Evolutionary conservation across 2,113 vertebrate genomes (phyloP).

Genomic region (Sigmodon hispidus): DNA sequence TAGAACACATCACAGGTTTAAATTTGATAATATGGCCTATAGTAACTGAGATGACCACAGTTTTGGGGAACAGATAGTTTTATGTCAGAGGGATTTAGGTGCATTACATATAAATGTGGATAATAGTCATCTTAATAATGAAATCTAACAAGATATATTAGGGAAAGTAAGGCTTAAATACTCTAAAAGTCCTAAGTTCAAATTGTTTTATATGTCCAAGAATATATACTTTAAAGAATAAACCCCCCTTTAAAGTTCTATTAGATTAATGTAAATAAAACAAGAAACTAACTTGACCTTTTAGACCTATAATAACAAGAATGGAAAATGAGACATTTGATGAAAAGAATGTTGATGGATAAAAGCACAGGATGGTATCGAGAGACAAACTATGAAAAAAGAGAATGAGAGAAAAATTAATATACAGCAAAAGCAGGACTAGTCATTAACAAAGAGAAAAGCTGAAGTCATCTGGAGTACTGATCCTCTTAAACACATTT

Average conservation of each 20-base stretch:
- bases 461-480: conserved; percentile 22
- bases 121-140: not conserved
- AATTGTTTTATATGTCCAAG: not conserved
- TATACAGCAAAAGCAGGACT: not conserved
- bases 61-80: not conserved
- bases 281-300: conserved; percentile 28
- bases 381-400: not conserved
- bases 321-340: not conserved
- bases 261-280: conserved; percentile 27
- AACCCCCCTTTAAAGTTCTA: not conserved
- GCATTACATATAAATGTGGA: not conserved
- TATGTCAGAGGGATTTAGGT: not conserved
- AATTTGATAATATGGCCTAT: conserved; percentile 14
- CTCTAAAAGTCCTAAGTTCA: conserved; percentile 4
- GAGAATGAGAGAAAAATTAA: conserved; percentile 10
- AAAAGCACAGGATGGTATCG: not conserved
- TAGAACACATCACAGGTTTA: not conserved
- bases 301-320: not conserved
- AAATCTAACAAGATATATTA: conserved; percentile 1
- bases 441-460: conserved; percentile 54
- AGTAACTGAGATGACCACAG: not conserved
- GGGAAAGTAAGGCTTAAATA: not conserved
- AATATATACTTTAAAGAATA: conserved; percentile 16
- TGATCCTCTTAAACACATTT: conserved; percentile 30
- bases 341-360: not conserved